Conservation (phyloP, 2,113 vertebrate species). For the Misgurnus anguillicaudatus region DNA sequence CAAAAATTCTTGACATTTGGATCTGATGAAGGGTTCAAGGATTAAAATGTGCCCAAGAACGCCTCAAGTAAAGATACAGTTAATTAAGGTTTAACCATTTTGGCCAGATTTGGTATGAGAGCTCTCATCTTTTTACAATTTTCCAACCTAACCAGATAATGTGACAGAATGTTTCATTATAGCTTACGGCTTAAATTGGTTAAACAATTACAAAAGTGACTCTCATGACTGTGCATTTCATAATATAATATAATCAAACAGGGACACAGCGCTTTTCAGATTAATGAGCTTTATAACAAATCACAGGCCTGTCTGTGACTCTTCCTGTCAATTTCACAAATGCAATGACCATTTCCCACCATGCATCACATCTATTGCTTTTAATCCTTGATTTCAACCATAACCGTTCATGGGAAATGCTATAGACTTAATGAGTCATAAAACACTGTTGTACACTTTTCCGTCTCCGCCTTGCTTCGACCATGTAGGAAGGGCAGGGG, state of each 20-base stretch:
- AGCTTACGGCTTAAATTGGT: conserved; percentile 10
- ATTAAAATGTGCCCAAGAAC: neutral
- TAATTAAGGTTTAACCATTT: neutral
- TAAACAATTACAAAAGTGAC: conserved; percentile 24
- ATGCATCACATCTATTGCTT: conserved; percentile 30
- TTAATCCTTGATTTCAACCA: conserved; percentile 17
- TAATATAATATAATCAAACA: neutral
- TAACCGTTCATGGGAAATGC: conserved; percentile 42
- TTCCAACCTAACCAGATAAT: neutral
- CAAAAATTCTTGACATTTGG: conserved; percentile 15
- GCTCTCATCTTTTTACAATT: neutral
- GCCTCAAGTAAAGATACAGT: neutral
- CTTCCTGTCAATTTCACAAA: conserved; percentile 45
- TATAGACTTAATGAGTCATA: conserved; percentile 41
- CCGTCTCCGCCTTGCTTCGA: conserved; percentile 22
- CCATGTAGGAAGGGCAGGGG: conserved; percentile 9
- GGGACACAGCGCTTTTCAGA: no score
- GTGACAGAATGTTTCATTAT: neutral
- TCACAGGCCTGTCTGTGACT: conserved; percentile 36
- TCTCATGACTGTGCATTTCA: conserved; percentile 4
- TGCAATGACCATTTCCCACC: conserved; percentile 15
- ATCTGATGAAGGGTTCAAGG: neutral
- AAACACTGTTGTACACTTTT: conserved; percentile 36
- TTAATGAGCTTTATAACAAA: neutral
- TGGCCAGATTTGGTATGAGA: neutral